Evolutionary conservation across 2,888 invertebrate genomes (phyloP).

Genomic region (Andrena camellia): DNA sequence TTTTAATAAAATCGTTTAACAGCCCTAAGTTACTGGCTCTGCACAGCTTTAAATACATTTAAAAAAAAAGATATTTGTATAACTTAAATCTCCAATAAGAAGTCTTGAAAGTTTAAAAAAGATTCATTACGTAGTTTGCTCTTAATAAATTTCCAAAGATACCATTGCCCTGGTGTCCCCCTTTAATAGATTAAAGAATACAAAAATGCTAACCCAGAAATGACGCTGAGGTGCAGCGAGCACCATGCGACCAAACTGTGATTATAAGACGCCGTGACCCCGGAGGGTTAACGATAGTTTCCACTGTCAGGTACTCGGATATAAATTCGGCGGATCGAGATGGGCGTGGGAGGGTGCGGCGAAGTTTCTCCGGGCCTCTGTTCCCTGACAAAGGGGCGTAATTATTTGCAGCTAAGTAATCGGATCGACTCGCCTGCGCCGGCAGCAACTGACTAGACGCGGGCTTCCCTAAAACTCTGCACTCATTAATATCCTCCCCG

Average conservation of each 20-base stretch:
- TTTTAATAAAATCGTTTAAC: too few species aligned
- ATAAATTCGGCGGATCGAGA: conserved; percentile 15
- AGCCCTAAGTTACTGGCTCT: too few species aligned
- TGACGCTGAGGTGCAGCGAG: too few species aligned
- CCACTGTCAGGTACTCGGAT: background rate
- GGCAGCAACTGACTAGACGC: conserved; percentile 34
- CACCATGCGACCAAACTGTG: background rate
- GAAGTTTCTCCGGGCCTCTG: conserved; percentile 16
- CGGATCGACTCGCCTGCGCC: conserved; percentile 24
- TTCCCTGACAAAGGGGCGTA: conserved; percentile 29
- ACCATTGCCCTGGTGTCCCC: too few species aligned
- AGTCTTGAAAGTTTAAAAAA: too few species aligned
- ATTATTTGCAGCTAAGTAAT: conserved; percentile 63
- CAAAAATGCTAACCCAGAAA: too few species aligned
- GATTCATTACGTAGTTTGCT: too few species aligned
- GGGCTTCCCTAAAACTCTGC: background rate
- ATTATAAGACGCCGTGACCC: background rate
- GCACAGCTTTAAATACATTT: too few species aligned
- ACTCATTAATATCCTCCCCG: background rate
- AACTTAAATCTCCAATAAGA: too few species aligned
- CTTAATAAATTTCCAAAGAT: too few species aligned
- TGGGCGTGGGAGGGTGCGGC: background rate
- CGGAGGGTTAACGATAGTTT: conserved; percentile 43
- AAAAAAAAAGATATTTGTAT: too few species aligned
- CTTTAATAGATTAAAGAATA: too few species aligned